Evolutionary conservation across 2,113 vertebrate genomes (phyloP), one percentile per base, ranked within the genome.

Genomic region (Melierax canorus): DNA sequence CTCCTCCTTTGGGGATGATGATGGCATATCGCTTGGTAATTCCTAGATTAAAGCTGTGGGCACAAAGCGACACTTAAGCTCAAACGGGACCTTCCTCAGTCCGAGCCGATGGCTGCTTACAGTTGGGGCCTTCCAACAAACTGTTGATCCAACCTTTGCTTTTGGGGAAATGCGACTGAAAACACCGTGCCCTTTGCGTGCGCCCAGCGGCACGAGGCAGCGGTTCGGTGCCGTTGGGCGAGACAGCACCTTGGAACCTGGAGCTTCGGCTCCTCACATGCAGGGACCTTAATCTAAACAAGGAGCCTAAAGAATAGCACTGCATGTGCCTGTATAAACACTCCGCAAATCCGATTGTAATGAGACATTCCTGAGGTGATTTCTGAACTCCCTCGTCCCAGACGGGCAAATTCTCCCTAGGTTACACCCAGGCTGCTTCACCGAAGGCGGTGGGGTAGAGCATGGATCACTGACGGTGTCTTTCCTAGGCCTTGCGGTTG

Each of bases 331-430:
- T 82, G 9, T 88, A 27, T 85, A 89, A 95, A 73, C 77, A 81
- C 23, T 38, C 77, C 71, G 67, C 62, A 93, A 92, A 73, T 92
- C 73, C 14, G 2, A 64, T 64, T 81, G 86, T 79, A 90, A 69
- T 73, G 81, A 91, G 74, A 69, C 71, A 66, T 85, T 95, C 45
- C 87, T 87, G 74, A 89, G 60, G 66, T 89, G 80, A 81, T 92
- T 94, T 89, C 69, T 91, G 39, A 79, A 22, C 73, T 79, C 53
- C 39, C 41, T 84, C 0, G 0, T 56, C 91, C 66, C 56, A 76
- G 53, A 48, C 2, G 5, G 60, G n/a, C 82, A 23, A 80, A 81
- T 87, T 92, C 46, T 77, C 64, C 58, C 34, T 48, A 13, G 29
- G 69, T 82, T 89, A 62, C 53, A 68, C 16, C 58, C 51, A 4